Conservation (phyloP, 2,888 invertebrate species). For the Chydorus sphaericus region DNA sequence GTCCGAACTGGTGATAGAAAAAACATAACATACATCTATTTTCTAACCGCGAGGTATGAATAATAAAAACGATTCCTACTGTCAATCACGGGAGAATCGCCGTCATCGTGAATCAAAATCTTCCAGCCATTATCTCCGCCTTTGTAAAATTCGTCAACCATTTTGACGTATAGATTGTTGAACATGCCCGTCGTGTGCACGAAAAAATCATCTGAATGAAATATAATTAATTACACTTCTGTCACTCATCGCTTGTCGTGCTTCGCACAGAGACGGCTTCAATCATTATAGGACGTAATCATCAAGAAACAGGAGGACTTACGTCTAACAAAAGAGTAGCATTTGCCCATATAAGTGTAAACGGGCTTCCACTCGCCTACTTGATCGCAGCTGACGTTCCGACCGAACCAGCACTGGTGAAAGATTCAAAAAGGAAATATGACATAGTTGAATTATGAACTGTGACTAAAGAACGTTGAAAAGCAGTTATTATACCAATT, state of each 20-base stretch:
- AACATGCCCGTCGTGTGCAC: constrained; percentile 19
- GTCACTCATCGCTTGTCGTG: too few relatives aligned
- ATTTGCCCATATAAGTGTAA: constrained; percentile 19
- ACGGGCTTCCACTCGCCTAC: constrained; percentile 18
- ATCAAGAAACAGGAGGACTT: constrained; percentile 11
- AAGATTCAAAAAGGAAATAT: neutral
- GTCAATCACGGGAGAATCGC: constrained; percentile 19
- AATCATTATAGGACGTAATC: neutral
- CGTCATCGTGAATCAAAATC: constrained; percentile 19
- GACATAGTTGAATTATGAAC: too few relatives aligned
- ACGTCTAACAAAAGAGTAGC: constrained; percentile 19
- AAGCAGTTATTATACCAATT: too few relatives aligned
- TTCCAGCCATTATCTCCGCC: constrained; percentile 19
- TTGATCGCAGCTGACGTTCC: constrained; percentile 18
- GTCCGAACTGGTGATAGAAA: too few relatives aligned
- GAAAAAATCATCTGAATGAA: constrained; percentile 16
- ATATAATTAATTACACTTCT: too few relatives aligned
- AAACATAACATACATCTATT: too few relatives aligned
- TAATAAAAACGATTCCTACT: too few relatives aligned
- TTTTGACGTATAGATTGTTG: constrained; percentile 21
- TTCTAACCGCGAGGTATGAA: too few relatives aligned
- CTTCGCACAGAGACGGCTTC: neutral
- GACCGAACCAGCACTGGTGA: constrained; percentile 20
- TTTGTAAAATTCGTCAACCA: constrained; percentile 17
- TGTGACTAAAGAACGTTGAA: too few relatives aligned